These are phyloP conservation scores for Ephydatia muelleri DNA, from an alignment of 37 sponge, comb jelly and placozoan species.

Conservation along the genomic window DNA sequence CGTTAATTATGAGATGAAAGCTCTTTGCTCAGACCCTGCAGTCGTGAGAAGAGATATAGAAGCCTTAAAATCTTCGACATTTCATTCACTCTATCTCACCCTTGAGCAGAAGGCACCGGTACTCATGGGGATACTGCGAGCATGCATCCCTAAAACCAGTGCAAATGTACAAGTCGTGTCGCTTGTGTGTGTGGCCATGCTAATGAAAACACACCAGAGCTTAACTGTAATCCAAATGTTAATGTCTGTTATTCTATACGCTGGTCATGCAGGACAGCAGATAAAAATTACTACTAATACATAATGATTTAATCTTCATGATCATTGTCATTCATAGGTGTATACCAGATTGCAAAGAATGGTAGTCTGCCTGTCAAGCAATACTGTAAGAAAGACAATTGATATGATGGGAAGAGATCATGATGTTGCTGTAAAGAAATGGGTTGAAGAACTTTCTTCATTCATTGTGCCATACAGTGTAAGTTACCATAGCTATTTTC, in stretches of 20 bases:
- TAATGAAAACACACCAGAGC: not conserved
- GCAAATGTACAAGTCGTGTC: not conserved
- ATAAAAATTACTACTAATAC: not conserved
- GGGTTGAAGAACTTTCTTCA: slow-evolving; percentile 1
- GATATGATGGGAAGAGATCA: not conserved
- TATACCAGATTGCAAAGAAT: slow-evolving; percentile 5
- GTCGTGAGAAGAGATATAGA: not conserved
- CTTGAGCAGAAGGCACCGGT: not conserved
- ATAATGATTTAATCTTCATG: not conserved
- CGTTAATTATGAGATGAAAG: not conserved
- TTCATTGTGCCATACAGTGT: not conserved
- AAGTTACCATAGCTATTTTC: not conserved
- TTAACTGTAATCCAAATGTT: slow-evolving; percentile 5
- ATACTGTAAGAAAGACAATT: slow-evolving; percentile 1
- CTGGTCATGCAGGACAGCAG: slow-evolving; percentile 5
- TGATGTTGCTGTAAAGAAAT: not conserved
- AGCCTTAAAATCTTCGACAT: not conserved
- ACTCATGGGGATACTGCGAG: slow-evolving; percentile 1
- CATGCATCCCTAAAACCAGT: not conserved
- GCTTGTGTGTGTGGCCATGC: not conserved
- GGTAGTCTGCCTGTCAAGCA: not conserved
- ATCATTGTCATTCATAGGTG: not conserved
- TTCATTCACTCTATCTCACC: not conserved
- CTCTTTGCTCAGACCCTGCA: slow-evolving; percentile 1
- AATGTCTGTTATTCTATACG: slow-evolving; percentile 1